Evolutionary conservation across 2,888 invertebrate species (phyloP), one percentile per base, ranked within the genome.

Genomic region (Gryllus longicercus): DNA sequence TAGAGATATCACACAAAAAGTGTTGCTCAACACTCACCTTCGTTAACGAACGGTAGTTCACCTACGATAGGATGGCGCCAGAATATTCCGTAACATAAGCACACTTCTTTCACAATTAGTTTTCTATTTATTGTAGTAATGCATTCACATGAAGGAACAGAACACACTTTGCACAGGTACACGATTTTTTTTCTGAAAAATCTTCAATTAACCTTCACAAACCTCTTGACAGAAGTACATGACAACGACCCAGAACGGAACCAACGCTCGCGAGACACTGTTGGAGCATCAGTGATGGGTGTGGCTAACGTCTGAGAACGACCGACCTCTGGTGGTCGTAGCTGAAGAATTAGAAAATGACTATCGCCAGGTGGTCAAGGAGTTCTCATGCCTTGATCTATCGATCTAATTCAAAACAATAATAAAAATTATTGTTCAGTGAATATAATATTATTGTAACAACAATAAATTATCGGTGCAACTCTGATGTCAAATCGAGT

Each of bases 211-310:
- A 63, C n/a, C 63, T 63, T 63, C 63, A 18, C 16, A 63, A 63
- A 14, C 8, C 63, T 63, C 63, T n/a, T 14, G 16, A n/a, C 63
- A 63, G 63, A 18, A 14, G 63, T 63, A 38, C 63, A 63, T 63
- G 50, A 78, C 23, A 25, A 78, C 50, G 49, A 51, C 50, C 49
- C 21, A 50, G 51, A 78, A 51, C 50, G 51, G 23, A 51, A 50
- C 23, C 51, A 63, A 18, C 16, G 63, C 63, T 18, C 63, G 63
- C 63, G n/a, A 63, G n/a, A 76, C 51, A 78, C 79, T 77, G 49
- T 78, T 38, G 38, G n/a, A 74, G 49, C 77, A 75, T 81, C 81
- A 81, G 79, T 79, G 74, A 79, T 81, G 81, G 81, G 81, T 79
- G 81, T 81, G 79, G 79, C 78, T 79, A 81, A 79, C 51, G 51